Evolutionary conservation across 2,888 invertebrate species (phyloP), one percentile per base, ranked within the genome.

Genomic region (Tanytarsus gracilentus): DNA sequence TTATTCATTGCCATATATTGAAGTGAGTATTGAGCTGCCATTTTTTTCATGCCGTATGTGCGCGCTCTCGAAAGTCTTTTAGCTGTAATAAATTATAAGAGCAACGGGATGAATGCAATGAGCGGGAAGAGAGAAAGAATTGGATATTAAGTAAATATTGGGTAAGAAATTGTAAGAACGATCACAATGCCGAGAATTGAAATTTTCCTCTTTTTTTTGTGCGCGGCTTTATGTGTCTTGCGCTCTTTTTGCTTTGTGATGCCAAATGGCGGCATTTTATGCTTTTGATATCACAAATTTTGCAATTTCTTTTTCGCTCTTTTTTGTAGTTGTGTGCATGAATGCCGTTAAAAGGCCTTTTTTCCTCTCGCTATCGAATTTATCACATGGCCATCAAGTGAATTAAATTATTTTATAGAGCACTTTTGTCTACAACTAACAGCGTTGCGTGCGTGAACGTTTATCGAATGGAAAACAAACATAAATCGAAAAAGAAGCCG

Each of bases 231-330:
- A 40, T 39, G 21, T 56, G n/a, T n/a, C n/a, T n/a, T n/a, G n/a
- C n/a, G n/a, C 26, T 50, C 21, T 27, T 53, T 16, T 33, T 25
- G 40, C 55, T 6, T 7, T 39, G 16, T 14, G n/a, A 9, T 23
- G 36, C 21, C 48, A 58, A 58, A 58, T 58, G 58, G 58, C 58
- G 58, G 58, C 48, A 40, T 26, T 26, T 56, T 56, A n/a, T 56
- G 26, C 58, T 58, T 58, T 58, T 58, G 58, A 58, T 58, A 58
- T 40, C 23, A 30, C 25, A 50, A 50, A 9, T 9, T 14, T 25
- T 55, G 36, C 26, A 5, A n/a, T n/a, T n/a, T n/a, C n/a, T n/a
- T n/a, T n/a, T n/a, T n/a, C n/a, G n/a, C n/a, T n/a, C n/a, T n/a
- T n/a, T n/a, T n/a, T n/a, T n/a, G n/a, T n/a, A n/a, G n/a, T n/a